A percentile compares a stretch with the other conserved stretches of the same genome.
Evolutionary conservation across 2,113 vertebrate species (phyloP).

Genomic region (Phrynocephalus versicolor): DNA sequence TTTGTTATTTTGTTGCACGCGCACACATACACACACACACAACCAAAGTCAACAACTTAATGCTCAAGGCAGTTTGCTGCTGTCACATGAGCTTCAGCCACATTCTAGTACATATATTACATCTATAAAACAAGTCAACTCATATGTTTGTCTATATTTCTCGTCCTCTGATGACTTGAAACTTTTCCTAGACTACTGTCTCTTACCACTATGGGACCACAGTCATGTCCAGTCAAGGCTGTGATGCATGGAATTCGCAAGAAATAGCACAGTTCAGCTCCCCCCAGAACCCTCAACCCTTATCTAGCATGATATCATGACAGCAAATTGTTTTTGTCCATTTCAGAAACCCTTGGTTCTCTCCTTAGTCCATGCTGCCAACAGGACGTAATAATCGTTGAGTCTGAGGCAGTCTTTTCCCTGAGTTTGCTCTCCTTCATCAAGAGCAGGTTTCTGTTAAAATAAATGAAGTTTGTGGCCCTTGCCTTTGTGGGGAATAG

Average conservation of each 20-base stretch:
- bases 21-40: too few relatives aligned
- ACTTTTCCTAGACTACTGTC: constrained; percentile 33
- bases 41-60: too few relatives aligned
- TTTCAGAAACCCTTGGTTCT: constrained; percentile 37
- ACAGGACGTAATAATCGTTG: constrained; percentile 61
- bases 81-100: too few relatives aligned
- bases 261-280: background rate
- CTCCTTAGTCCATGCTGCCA: constrained; percentile 57
- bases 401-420: constrained; percentile 58
- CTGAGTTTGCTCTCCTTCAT: constrained; percentile 70
- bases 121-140: background rate
- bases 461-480: constrained; percentile 76
- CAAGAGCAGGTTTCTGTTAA: constrained; percentile 70
- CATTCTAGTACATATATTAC: background rate
- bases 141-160: background rate
- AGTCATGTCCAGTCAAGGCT: background rate
- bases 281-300: constrained; percentile 2
- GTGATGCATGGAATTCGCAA: constrained; percentile 23
- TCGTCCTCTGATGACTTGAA: background rate
- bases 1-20: too few relatives aligned
- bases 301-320: background rate
- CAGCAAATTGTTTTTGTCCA: constrained; percentile 3
- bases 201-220: background rate
- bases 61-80: background rate
- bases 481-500: constrained; percentile 74